Evolutionary conservation across 1,140 invertebrate species (phyloP), one percentile per base, ranked within the genome.

Genomic region (Neodiprion fabricii): DNA sequence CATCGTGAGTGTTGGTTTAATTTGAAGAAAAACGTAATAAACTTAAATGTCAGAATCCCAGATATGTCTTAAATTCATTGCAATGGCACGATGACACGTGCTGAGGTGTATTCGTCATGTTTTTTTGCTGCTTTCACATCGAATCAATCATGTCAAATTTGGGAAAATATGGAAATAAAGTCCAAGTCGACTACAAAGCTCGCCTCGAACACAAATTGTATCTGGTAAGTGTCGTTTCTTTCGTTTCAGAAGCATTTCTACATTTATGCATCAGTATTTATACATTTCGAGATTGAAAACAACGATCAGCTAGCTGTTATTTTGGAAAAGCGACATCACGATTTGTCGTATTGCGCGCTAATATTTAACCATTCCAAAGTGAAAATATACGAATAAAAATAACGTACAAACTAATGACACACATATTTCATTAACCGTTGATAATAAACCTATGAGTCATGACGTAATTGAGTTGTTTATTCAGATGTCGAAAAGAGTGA

Each of bases 191-290:
- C 76, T 90, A 90, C 75, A 92, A 92, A 86, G 88, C 91, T n/a
- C 90, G 89, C 77, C 81, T 94, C n/a, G 92, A 94, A 79, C 90
- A 92, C 80, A 94, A 94, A 85, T 84, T 94, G 65, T 94, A 94
- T 81, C 82, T 94, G 87, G 91, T 91, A 83, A 81, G 86, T 85
- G 67, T 66, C 12, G 61, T 9, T 14, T 74, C 21, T 28, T 72
- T 10, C 11, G 0, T 10, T 72, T 72, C 12, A 21, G 1, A 4
- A 47, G 12, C 48, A 14, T 17, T 67, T 67, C 12, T 66, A 23
- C 10, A 40, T 40, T 40, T 5, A 40, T 40, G 28, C 28, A 40
- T 3, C 5, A 40, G 28, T 40, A 40, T 40, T 40, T 40, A 40
- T 40, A 40, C 28, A 40, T 40, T 40, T 40, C 28, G 28, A 40